Evolutionary conservation across 1,140 invertebrate genomes (phyloP).

Genomic region (Meloidogyne chitwoodi): DNA sequence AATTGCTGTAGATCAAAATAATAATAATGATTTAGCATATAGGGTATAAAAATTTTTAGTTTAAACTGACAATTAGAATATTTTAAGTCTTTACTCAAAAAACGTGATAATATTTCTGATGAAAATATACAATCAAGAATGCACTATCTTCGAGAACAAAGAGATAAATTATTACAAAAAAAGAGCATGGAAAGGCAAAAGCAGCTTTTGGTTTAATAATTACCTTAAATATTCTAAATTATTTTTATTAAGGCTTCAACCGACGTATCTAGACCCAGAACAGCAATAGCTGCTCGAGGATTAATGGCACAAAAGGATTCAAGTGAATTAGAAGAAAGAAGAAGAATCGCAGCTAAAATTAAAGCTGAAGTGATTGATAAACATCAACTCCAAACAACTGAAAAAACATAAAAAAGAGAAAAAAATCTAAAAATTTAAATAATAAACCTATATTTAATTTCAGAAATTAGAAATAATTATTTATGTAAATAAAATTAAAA

Average conservation of each 20-base stretch:
- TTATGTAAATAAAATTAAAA: too few species aligned
- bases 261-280: slow-evolving; percentile 26
- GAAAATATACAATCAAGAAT: slow-evolving; percentile 27
- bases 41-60: neutral
- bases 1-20: neutral
- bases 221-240: neutral
- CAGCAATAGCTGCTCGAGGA: slow-evolving; percentile 26
- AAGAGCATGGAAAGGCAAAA: slow-evolving; percentile 45
- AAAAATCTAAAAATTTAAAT: neutral
- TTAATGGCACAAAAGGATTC: slow-evolving; percentile 9
- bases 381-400: neutral
- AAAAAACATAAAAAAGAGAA: neutral
- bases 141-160: slow-evolving; percentile 31
- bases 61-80: neutral
- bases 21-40: slow-evolving; percentile 19
- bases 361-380: slow-evolving; percentile 38
- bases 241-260: slow-evolving; percentile 13
- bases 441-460: too few species aligned
- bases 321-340: slow-evolving; percentile 28
- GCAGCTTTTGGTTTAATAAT: slow-evolving; percentile 23
- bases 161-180: slow-evolving; percentile 35
- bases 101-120: slow-evolving; percentile 28
- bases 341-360: slow-evolving; percentile 38
- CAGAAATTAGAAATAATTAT: too few species aligned
- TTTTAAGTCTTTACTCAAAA: slow-evolving; percentile 33